Evolutionary conservation across 2,888 invertebrate genomes (phyloP), one percentile per base, ranked within the genome.

Genomic region (Hirtodrosophila confusa): DNA sequence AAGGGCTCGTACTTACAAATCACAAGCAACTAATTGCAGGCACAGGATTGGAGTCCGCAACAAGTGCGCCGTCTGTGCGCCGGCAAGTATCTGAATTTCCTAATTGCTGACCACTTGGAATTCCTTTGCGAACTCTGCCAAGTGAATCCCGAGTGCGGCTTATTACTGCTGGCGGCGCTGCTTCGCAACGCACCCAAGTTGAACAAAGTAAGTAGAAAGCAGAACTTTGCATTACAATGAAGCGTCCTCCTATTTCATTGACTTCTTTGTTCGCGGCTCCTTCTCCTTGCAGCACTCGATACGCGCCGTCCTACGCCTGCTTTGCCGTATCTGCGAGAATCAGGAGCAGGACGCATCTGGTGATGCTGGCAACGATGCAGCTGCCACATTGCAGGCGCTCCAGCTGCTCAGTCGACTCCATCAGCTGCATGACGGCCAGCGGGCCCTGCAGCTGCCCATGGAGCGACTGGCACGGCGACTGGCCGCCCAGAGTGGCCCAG

Each of bases 61-160:
- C 90, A 90, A 90, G 90, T 90, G 77, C 87, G 86, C 62, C 83
- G 89, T 50, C 75, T 91, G 75, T 89, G 88, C 72, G 79, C 80
- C 24, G 84, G 75, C 70, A 75, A 79, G 54, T 75, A 86, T 87
- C 76, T 90, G 80, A 90, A 89, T 85, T 88, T 90, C 84, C 88
- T 91, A 89, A 90, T 90, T 88, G 87, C 88, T 75, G 90, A 90
- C 80, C 88, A 89, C 87, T 89, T 89, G 78, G 80, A 87, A 78
- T 90, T 90, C 78, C 87, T 91, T 78, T 83, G 89, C 79, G 80
- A 88, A 75, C 84, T 91, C 58, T 90, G 89, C 78, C 85, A 89
- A 80, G 87, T 83, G 82, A 88, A 86, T 77, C 80, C 86, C 48
- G 87, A 89, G 77, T 87, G 87, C 80, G 85, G 86, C 88, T 89